Percentiles rank a stretch among this genome's conserved stretches.
Evolutionary conservation across 1,140 invertebrate genomes (phyloP).

Genomic region (Drosophila sturtevanti): DNA sequence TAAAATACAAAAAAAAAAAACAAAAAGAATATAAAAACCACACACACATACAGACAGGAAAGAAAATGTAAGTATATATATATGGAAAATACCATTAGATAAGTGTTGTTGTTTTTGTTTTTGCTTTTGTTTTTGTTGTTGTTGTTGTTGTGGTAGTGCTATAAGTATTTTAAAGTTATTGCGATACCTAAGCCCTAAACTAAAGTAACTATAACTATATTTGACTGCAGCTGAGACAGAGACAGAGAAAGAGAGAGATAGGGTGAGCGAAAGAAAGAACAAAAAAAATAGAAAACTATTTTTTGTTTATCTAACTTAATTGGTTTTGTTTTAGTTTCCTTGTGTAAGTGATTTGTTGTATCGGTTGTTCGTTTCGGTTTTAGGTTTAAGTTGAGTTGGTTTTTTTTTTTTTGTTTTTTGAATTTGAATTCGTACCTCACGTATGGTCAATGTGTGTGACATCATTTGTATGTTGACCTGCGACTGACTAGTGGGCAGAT

Average conservation of each 20-base stretch:
- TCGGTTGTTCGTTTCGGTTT: conserved; percentile 30
- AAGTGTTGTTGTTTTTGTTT: conserved; percentile 15
- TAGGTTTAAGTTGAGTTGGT: too few relatives aligned
- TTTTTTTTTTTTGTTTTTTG: not conserved
- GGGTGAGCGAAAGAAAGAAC: not conserved
- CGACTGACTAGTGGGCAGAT: conserved; percentile 94
- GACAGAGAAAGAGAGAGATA: not conserved
- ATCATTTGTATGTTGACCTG: conserved; percentile 97
- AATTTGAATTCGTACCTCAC: conserved; percentile 88
- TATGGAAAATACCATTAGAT: conserved; percentile 42
- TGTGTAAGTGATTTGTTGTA: conserved; percentile 21
- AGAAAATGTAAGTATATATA: conserved; percentile 28
- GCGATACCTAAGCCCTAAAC: not conserved
- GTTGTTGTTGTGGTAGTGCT: conserved; percentile 1
- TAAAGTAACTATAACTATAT: not conserved
- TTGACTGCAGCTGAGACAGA: not conserved
- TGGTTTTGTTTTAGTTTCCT: conserved; percentile 29
- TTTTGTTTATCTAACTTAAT: conserved; percentile 37
- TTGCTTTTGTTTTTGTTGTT: conserved; percentile 3
- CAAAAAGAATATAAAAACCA: conserved; percentile 37
- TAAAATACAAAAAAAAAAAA: conserved; percentile 52
- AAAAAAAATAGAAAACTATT: not conserved
- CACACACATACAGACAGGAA: conserved; percentile 18
- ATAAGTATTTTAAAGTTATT: not conserved
- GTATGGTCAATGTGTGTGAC: conserved; percentile 94